Base-by-base conservation (phyloP, 2,113 vertebrate genomes). In the Aspidoscelis tigris region DNA sequence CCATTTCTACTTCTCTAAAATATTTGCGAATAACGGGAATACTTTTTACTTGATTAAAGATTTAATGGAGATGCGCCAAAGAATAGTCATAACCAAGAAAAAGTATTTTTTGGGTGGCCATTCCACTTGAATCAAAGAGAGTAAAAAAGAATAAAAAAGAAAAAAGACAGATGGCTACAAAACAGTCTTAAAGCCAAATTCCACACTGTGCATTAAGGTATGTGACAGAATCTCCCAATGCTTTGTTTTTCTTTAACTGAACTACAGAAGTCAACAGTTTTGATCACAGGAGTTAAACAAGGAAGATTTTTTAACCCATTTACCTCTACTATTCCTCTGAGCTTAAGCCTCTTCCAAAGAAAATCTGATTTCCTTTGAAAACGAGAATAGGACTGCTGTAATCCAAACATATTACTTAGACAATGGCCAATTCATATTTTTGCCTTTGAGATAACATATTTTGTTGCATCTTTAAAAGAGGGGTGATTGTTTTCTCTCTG, bases 71-170 rank as follows among this genome's bases (percentile, higher is more conserved):
- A 53, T 84, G 50, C 69, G 50, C 6, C 0, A 0, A 10, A 10
- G 7, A 82, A 76, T 84, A 80, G 47, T 78, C 64, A 80, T 44
- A 88, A 69, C 18, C 82, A 2, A 84, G 90, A 69, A 87, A 85
- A 89, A 81, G 61, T 55, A 87, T 72, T 82, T 73, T 73, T 73
- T 61, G 86, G 70, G 47, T 76, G 6, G 33, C 79, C 64, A 78
- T 1, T 1, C 74, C 73, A 81, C 65, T 10, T 69, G 90, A 90
- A 89, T 10, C 50, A 76, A 86, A 69, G 1, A 10, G 76, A 88
- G 65, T 2, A 1, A 6, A 10, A 18, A 84, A 16, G 7, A 5
- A 84, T 81, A 84, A 85, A 2, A 84, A 85, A 3, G 81, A 80
- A 12, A 81, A 73, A 88, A 22, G 7, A 0, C 71, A 33, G 44